Evolutionary conservation across 2,113 vertebrate species (phyloP).

Genomic region (human (Homo sapiens)): DNA sequence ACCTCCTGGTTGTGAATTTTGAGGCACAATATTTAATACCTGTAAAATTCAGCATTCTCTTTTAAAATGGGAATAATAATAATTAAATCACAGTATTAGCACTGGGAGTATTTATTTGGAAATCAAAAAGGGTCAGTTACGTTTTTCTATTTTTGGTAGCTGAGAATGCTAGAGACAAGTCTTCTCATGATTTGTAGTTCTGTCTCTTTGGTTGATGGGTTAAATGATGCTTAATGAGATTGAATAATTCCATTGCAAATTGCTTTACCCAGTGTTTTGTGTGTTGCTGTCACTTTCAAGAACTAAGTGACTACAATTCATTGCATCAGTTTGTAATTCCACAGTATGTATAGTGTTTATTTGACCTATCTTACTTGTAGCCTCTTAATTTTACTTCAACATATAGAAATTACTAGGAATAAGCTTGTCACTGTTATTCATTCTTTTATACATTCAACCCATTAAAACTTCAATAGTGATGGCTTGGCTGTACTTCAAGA

Average conservation of each 20-base stretch:
- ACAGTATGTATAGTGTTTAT: neutral
- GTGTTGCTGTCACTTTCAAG: conserved; percentile 32
- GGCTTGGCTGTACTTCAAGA: conserved; percentile 28
- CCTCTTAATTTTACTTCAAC: conserved; percentile 20
- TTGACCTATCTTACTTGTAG: conserved; percentile 11
- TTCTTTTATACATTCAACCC: neutral
- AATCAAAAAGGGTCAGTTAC: neutral
- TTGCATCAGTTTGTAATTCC: conserved; percentile 27
- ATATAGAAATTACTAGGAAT: conserved; percentile 41
- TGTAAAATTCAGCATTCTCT: neutral
- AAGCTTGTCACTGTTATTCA: conserved; percentile 45
- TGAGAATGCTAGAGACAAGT: neutral
- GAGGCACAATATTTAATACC: neutral
- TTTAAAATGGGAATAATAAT: conserved; percentile 28
- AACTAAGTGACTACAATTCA: conserved; percentile 26
- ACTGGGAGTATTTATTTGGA: neutral
- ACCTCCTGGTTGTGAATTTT: neutral
- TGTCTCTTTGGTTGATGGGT: neutral
- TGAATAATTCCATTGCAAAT: conserved; percentile 32
- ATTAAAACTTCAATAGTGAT: conserved; percentile 30
- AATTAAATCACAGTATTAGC: neutral
- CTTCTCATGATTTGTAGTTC: conserved; percentile 4
- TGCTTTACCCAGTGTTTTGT: neutral
- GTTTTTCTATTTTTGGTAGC: neutral
- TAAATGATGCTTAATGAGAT: conserved; percentile 51